phyloP scores from a whole-genome alignment of 2,797 vertebrate genomes.

The Chelmon rostratus region DNA sequence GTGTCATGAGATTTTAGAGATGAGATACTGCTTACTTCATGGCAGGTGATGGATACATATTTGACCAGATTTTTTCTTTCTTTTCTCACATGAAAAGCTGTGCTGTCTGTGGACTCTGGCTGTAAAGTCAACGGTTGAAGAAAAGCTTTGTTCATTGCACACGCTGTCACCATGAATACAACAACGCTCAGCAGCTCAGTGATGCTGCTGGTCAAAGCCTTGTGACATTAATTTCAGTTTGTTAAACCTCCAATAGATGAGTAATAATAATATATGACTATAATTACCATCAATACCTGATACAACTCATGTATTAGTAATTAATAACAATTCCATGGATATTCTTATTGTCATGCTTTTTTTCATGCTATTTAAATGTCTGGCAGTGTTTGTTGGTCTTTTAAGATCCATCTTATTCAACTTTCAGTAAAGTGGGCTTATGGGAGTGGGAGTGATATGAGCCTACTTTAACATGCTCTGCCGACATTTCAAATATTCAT shows the following conservation, averaged over 20 bases:
- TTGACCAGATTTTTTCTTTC: slow-evolving; percentile 17
- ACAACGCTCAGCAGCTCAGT: slow-evolving; percentile 7
- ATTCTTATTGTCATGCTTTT: neutral
- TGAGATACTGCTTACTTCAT: slow-evolving; percentile 45
- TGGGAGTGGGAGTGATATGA: slow-evolving; percentile 39
- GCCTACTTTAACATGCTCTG: slow-evolving; percentile 36
- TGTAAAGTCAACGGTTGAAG: slow-evolving; percentile 9
- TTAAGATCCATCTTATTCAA: slow-evolving; percentile 33
- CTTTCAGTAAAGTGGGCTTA: slow-evolving; percentile 49
- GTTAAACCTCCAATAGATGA: neutral
- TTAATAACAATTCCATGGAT: neutral
- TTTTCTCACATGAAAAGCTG: slow-evolving; percentile 46
- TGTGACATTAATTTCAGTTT: slow-evolving; percentile 18
- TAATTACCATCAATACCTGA: neutral
- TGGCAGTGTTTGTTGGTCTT: slow-evolving; percentile 25
- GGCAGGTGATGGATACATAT: slow-evolving; percentile 56
- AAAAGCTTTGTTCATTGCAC: slow-evolving; percentile 48
- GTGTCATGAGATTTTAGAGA: slow-evolving; percentile 55
- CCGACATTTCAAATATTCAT: slow-evolving; percentile 66
- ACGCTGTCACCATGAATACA: slow-evolving; percentile 45
- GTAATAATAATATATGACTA: neutral
- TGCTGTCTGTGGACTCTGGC: slow-evolving; percentile 34
- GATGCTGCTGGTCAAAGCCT: slow-evolving; percentile 30
- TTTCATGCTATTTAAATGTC: neutral
- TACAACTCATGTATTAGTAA: neutral